phyloP scores from a whole-genome alignment of 2,888 invertebrate species.

The Erebia palarica region DNA sequence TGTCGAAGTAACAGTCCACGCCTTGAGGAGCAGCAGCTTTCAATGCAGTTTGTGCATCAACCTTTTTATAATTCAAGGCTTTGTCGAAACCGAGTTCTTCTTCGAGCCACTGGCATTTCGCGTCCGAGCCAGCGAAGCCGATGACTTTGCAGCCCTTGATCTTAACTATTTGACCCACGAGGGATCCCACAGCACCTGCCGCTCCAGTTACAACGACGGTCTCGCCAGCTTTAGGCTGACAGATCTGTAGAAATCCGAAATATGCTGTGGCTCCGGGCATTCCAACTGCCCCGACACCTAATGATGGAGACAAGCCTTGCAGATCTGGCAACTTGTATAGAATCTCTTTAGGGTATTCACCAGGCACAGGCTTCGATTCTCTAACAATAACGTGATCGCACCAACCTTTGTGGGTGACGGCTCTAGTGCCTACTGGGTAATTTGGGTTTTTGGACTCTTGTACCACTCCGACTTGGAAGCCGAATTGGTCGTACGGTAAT shows the following conservation, averaged over 20 bases:
- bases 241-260: conserved; percentile 86
- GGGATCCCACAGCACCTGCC: conserved; percentile 87
- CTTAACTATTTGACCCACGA: conserved; percentile 88
- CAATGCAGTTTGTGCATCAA: conserved; percentile 72
- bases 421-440: conserved; percentile 83
- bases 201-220: conserved; percentile 86
- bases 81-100: conserved; percentile 85
- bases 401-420: conserved; percentile 86
- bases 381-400: conserved; percentile 70
- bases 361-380: neutral
- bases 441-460: conserved; percentile 82
- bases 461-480: conserved; percentile 64
- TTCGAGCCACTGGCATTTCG: conserved; percentile 85
- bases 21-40: conserved; percentile 84
- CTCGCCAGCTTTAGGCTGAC: conserved; percentile 85
- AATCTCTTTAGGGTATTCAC: neutral
- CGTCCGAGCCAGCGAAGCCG: conserved; percentile 86
- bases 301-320: conserved; percentile 74
- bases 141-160: conserved; percentile 82
- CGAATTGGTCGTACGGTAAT: conserved; percentile 49
- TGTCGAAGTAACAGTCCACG: conserved; percentile 88
- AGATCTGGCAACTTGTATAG: conserved; percentile 77
- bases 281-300: conserved; percentile 82
- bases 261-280: conserved; percentile 88
- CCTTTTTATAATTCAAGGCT: conserved; percentile 87